These are phyloP conservation scores for Harpagifer antarcticus DNA, from an alignment of 2,797 vertebrate genomes.

Conservation along the genomic window DNA sequence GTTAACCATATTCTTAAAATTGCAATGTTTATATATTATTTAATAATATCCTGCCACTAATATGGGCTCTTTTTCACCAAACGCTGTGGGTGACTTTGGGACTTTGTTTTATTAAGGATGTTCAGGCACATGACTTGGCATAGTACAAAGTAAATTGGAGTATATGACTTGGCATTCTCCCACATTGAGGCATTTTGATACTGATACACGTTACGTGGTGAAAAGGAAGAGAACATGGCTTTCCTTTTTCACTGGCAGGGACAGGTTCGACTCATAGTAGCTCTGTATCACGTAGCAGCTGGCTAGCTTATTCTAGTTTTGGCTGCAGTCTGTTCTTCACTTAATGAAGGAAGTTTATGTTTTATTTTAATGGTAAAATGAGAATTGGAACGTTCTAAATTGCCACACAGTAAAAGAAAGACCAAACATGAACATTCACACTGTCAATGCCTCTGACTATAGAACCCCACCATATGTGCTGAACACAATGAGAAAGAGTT, in stretches of 20 bases:
- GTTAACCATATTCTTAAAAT: too few relatives aligned
- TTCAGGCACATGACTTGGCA: slow-evolving; percentile 1
- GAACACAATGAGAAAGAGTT: neutral
- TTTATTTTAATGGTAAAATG: neutral
- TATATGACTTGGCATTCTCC: slow-evolving; percentile 1
- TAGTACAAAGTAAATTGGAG: neutral
- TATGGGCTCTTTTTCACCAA: too few relatives aligned
- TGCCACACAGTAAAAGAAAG: neutral
- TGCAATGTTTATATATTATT: too few relatives aligned
- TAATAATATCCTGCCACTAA: too few relatives aligned
- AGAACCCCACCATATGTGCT: too few relatives aligned
- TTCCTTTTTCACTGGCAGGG: neutral
- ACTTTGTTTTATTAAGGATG: neutral
- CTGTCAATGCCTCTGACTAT: neutral
- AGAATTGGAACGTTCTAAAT: neutral
- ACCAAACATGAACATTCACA: neutral
- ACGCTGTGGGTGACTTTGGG: too few relatives aligned
- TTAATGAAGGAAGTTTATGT: neutral
- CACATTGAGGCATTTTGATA: neutral
- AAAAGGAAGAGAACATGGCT: slow-evolving; percentile 8
- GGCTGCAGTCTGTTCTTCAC: neutral
- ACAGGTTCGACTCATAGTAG: slow-evolving; percentile 1
- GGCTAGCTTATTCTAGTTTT: neutral
- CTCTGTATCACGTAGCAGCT: neutral
- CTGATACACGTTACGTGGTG: neutral